Evolutionary conservation across 2,113 vertebrate genomes (phyloP).

Genomic region (Psittacula cyanocephala): DNA sequence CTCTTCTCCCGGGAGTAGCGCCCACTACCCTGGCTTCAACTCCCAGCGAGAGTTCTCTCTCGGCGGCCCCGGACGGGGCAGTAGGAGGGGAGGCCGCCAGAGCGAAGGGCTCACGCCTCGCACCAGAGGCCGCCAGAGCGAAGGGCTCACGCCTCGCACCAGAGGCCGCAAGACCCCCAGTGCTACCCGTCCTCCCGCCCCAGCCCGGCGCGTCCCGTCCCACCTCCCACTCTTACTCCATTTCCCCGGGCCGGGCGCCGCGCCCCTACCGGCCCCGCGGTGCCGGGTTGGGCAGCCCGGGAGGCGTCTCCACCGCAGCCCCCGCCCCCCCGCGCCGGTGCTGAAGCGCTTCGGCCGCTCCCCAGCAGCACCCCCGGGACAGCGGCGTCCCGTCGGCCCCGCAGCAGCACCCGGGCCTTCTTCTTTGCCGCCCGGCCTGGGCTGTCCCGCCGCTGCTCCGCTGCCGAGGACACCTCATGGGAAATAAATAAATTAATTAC

Average conservation of each 20-base stretch:
- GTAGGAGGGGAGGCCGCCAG: neutral
- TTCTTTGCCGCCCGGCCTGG: neutral
- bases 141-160: neutral
- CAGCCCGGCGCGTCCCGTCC: neutral
- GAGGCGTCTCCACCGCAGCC: conserved; percentile 30
- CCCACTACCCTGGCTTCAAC: neutral
- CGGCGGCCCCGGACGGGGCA: neutral
- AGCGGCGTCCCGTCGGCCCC: neutral
- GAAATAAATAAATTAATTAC: conserved; percentile 74
- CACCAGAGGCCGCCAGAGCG: too few species aligned
- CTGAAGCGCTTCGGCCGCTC: conserved; percentile 23
- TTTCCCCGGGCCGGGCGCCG: neutral
- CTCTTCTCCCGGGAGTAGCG: fast-evolving
- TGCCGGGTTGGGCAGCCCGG: conserved; percentile 42
- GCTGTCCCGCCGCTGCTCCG: neutral
- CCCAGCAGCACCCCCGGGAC: conserved; percentile 14
- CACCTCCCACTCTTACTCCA: neutral
- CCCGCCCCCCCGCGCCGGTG: conserved; percentile 39
- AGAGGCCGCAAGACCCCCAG: too few species aligned
- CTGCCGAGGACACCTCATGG: conserved; percentile 60
- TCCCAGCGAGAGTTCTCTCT: neutral
- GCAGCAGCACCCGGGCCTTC: neutral
- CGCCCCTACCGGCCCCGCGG: neutral
- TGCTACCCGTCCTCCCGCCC: neutral
- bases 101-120: neutral